These are phyloP conservation scores for Dicycla oo DNA, from an alignment of 2,888 invertebrate species.

Conservation along the genomic window DNA sequence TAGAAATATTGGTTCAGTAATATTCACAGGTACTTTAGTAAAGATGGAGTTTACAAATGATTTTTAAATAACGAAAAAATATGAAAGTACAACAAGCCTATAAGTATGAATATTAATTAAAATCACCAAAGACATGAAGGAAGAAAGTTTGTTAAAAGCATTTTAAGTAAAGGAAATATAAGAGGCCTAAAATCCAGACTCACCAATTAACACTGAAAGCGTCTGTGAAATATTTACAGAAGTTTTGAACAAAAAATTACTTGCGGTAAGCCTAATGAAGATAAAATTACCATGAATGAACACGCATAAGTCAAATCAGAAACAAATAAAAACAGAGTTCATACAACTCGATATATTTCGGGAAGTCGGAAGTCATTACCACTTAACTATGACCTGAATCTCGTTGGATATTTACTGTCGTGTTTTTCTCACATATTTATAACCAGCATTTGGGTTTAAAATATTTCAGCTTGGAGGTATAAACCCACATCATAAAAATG, in stretches of 20 bases:
- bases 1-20: constrained; percentile 1
- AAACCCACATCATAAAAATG: constrained; percentile 37
- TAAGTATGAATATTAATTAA: constrained; percentile 34
- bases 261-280: constrained; percentile 22
- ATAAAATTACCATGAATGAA: constrained; percentile 45
- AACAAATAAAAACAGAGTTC: constrained; percentile 58
- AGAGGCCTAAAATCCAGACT: constrained; percentile 10
- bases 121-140: constrained; percentile 24
- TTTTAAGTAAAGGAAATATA: constrained; percentile 37
- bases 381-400: constrained; percentile 54
- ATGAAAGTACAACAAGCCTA: constrained; percentile 12
- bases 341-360: constrained; percentile 55
- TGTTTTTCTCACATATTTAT: constrained; percentile 44
- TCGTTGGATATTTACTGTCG: constrained; percentile 33
- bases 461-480: constrained; percentile 29
- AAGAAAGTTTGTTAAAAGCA: constrained; percentile 42
- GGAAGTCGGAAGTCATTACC: constrained; percentile 59
- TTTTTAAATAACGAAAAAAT: constrained; percentile 15
- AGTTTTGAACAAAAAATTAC: neutral
- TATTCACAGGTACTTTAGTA: neutral
- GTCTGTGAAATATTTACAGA: constrained; percentile 6
- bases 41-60: neutral
- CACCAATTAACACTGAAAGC: constrained; percentile 9
- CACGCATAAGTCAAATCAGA: constrained; percentile 58
- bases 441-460: constrained; percentile 33